Conservation (phyloP, 2,888 invertebrate genomes). For the Odontocerum albicorne region DNA sequence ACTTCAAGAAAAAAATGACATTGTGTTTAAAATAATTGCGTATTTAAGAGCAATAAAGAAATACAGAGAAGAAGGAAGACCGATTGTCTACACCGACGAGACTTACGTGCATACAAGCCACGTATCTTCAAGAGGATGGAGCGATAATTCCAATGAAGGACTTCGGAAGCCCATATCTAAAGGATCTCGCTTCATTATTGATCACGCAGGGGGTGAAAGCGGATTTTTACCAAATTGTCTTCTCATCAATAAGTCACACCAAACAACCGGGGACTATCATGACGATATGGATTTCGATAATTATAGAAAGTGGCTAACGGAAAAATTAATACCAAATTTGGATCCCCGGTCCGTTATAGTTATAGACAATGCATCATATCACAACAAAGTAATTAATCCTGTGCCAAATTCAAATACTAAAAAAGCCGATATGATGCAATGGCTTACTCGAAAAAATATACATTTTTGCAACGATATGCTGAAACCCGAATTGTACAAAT, state of each 20-base stretch:
- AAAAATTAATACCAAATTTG: conserved; percentile 1
- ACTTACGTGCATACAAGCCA: conserved; percentile 31
- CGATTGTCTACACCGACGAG: conserved; percentile 8
- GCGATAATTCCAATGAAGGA: no score
- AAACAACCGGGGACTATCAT: conserved; percentile 6
- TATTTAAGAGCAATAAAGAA: conserved; percentile 25
- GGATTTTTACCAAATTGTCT: conserved; percentile 35
- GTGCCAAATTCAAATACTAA: no score
- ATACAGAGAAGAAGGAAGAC: conserved; percentile 28
- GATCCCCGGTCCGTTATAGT: not conserved
- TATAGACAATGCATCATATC: conserved; percentile 3
- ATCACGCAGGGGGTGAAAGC: conserved; percentile 37
- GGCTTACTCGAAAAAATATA: no score
- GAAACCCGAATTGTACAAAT: no score
- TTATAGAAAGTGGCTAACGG: conserved; percentile 4
- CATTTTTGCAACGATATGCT: no score
- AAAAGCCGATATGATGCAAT: no score
- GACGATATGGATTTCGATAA: conserved; percentile 7
- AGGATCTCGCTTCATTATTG: conserved; percentile 29
- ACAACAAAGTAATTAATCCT: no score
- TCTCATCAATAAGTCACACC: conserved; percentile 5
- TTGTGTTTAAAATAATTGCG: conserved; percentile 23
- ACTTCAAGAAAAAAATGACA: conserved; percentile 24
- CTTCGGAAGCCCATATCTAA: conserved; percentile 28
- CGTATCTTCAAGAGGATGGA: conserved; percentile 2